phyloP scores from a whole-genome alignment of 2,888 invertebrate genomes.

The Lithophane leautieri region DNA sequence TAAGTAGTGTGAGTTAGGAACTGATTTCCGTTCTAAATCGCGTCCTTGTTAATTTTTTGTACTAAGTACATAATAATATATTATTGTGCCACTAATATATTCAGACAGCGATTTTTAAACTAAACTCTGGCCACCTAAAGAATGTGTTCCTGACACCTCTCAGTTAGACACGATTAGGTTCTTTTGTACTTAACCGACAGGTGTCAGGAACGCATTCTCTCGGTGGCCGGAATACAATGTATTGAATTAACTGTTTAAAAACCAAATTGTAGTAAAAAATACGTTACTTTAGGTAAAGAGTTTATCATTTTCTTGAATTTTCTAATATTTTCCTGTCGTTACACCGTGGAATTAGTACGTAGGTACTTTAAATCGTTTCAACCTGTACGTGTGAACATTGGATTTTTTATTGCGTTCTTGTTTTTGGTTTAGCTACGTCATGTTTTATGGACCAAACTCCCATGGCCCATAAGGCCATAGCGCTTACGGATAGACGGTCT shows the following conservation, averaged over 20 bases:
- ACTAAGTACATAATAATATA: neutral
- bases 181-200: too few species aligned
- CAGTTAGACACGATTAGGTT: too few species aligned
- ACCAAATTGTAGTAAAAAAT: neutral
- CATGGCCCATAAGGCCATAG: conserved; percentile 8
- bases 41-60: neutral
- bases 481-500: neutral
- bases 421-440: conserved; percentile 25
- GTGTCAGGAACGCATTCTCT: too few species aligned
- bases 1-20: neutral
- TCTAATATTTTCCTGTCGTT: neutral
- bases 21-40: neutral
- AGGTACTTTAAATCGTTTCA: neutral
- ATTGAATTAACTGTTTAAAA: neutral
- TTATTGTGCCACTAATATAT: neutral
- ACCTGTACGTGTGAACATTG: neutral
- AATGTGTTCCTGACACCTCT: too few species aligned
- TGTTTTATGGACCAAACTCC: conserved; percentile 33
- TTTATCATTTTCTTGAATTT: neutral
- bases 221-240: too few species aligned
- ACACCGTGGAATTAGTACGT: neutral
- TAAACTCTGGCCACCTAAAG: too few species aligned
- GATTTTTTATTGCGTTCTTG: neutral
- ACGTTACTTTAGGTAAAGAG: neutral
- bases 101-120: neutral